Evolutionary conservation across 2,888 invertebrate genomes (phyloP).

Genomic region (Diarsia rubi): DNA sequence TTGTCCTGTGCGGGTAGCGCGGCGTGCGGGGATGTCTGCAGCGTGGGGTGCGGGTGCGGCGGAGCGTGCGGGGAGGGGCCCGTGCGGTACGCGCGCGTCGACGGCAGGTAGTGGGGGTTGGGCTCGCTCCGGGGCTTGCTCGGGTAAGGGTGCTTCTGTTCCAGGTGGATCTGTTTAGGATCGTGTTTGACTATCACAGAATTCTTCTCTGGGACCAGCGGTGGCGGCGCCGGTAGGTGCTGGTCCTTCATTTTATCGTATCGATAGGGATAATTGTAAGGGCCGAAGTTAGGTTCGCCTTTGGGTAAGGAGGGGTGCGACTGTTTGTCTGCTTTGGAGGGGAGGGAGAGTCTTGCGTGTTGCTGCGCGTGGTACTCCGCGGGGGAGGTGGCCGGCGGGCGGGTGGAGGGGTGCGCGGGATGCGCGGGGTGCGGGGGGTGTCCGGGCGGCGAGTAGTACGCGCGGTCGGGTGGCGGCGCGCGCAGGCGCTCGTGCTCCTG

Average conservation of each 20-base stretch:
- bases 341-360: conserved; percentile 78
- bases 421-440: conserved; percentile 71
- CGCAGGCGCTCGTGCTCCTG: conserved; percentile 74
- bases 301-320: conserved; percentile 88
- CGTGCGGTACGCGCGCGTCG: conserved; percentile 83
- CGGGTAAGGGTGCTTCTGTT: conserved; percentile 91
- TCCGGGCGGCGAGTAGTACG: conserved; percentile 70
- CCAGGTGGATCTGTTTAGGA: conserved; percentile 92
- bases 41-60: conserved; percentile 87
- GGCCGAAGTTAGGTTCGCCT: conserved; percentile 93
- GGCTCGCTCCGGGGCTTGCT: conserved; percentile 91
- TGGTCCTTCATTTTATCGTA: conserved; percentile 92
- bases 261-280: conserved; percentile 92
- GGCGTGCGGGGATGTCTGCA: conserved; percentile 86
- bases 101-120: conserved; percentile 90
- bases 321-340: conserved; percentile 83
- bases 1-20: conserved; percentile 79
- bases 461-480: conserved; percentile 75
- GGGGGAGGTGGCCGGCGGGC: conserved; percentile 76
- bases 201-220: conserved; percentile 93
- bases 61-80: conserved; percentile 90
- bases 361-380: conserved; percentile 78
- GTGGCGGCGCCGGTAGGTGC: conserved; percentile 92
- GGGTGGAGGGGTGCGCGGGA: conserved; percentile 69
- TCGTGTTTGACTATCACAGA: conserved; percentile 96